Percentiles rank a stretch among this genome's conserved stretches.
Conservation (phyloP, 2,113 vertebrate genomes). For the Sinocyclocheilus maitianheensis region DNA sequence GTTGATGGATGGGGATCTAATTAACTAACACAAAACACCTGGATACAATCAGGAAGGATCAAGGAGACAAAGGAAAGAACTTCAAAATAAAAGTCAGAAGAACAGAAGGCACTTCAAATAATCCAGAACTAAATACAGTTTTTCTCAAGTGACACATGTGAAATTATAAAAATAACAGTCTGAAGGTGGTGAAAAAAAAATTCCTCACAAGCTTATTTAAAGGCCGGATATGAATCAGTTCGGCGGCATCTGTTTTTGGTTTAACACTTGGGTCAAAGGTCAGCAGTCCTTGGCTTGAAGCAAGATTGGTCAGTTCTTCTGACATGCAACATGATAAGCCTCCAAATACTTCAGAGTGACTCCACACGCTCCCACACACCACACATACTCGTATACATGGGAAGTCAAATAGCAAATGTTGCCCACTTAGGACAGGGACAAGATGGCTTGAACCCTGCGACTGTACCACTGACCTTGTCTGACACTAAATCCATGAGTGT, state of each 20-base stretch:
- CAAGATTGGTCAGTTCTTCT: constrained; percentile 77
- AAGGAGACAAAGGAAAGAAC: neutral
- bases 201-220: constrained; percentile 81
- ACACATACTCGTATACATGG: constrained; percentile 6
- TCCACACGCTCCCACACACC: constrained; percentile 50
- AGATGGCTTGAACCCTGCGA: constrained; percentile 52
- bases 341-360: constrained; percentile 73
- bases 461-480: constrained; percentile 74
- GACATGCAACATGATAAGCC: constrained; percentile 80
- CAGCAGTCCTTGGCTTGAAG: constrained; percentile 83
- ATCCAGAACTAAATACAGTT: neutral
- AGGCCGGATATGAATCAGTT: constrained; percentile 88
- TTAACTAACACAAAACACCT: neutral
- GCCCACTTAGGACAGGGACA: constrained; percentile 38
- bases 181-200: constrained; percentile 65
- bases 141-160: constrained; percentile 45
- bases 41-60: constrained; percentile 3
- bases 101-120: neutral
- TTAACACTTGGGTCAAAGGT: constrained; percentile 83
- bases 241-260: constrained; percentile 88
- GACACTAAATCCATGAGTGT: constrained; percentile 60
- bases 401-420: constrained; percentile 26
- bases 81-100: neutral
- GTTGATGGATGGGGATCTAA: neutral
- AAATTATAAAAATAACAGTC: constrained; percentile 51